Base-by-base conservation (phyloP, 2,888 invertebrate species). In the Drosophila pseudotakahashii region DNA sequence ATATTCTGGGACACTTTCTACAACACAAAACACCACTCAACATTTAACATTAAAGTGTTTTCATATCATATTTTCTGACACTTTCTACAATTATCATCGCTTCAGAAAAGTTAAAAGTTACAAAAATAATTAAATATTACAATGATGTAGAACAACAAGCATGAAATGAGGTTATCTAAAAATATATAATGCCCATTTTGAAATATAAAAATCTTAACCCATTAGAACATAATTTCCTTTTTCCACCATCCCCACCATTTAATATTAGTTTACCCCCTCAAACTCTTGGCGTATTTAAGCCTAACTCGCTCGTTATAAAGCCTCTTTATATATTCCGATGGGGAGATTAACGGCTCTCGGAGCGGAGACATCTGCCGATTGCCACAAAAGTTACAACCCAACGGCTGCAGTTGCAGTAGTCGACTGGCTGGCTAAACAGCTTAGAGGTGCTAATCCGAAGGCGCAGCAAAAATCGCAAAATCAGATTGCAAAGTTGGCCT, bases 401-500 rank as follows among this genome's bases (percentile, higher is more conserved):
- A 3, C 19, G 30, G 19, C 26, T 41, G 62, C 62, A 48, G 39
- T 62, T 61, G 45, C 47, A 39, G 14, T 16, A 13, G 61, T 34
- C 63, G 34, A 44, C 32, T 68, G 59, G 47, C 51, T 70, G 68
- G 30, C 60, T 72, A 51, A 72, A 72, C 58, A 72, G 72, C 66
- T 72, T 73, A 72, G 39, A 73, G 66, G 66, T 75, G 58, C 69
- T 73, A 69, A 69, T 69, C 53, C 61, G 37, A 30, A 75, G 66
- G 75, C 75, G 58, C 45, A 59, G 62, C 54, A 69, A 62, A 74
- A 75, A 75, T 69, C 57, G 50, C 61, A 62, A 51, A 73, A 69
- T 62, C 75, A 57, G 73, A 71, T 71, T 64, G 71, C 64, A 57
- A 73, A 71, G 64, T 71, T 70, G 54, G 39, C 53, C 48, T 30